Evolutionary conservation across 2,797 vertebrate species (phyloP).

Genomic region (Pseudochirops cupreus): DNA sequence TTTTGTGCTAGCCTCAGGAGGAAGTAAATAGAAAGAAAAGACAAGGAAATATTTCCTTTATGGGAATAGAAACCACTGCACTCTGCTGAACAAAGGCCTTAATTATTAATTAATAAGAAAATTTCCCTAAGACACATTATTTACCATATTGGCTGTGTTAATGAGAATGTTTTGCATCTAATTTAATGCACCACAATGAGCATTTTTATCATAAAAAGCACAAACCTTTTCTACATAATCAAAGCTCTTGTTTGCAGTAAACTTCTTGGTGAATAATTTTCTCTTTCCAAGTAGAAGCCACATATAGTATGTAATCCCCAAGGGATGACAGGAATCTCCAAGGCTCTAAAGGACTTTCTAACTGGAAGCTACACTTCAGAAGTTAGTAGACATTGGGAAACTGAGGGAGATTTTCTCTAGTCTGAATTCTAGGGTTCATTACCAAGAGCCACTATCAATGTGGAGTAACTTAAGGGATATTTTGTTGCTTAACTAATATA

Average conservation of each 20-base stretch:
- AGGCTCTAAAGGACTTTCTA: neutral
- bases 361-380: neutral
- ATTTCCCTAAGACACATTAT: conserved; percentile 83
- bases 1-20: conserved; percentile 4
- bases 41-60: conserved; percentile 62
- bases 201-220: conserved; percentile 76
- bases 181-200: conserved; percentile 81
- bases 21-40: neutral
- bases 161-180: conserved; percentile 81
- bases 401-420: neutral
- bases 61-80: conserved; percentile 62
- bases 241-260: conserved; percentile 57
- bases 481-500: neutral
- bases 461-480: neutral
- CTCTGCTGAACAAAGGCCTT: conserved; percentile 75
- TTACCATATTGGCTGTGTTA: conserved; percentile 80
- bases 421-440: neutral
- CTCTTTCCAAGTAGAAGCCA: conserved; percentile 54
- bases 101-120: conserved; percentile 85
- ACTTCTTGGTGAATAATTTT: conserved; percentile 61
- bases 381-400: neutral
- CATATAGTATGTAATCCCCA: neutral
- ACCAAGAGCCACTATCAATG: neutral
- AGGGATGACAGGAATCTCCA: neutral
- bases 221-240: conserved; percentile 52